These are phyloP conservation scores for Scaptomyza montana DNA, from an alignment of 1,140 invertebrate species.

Conservation along the genomic window DNA sequence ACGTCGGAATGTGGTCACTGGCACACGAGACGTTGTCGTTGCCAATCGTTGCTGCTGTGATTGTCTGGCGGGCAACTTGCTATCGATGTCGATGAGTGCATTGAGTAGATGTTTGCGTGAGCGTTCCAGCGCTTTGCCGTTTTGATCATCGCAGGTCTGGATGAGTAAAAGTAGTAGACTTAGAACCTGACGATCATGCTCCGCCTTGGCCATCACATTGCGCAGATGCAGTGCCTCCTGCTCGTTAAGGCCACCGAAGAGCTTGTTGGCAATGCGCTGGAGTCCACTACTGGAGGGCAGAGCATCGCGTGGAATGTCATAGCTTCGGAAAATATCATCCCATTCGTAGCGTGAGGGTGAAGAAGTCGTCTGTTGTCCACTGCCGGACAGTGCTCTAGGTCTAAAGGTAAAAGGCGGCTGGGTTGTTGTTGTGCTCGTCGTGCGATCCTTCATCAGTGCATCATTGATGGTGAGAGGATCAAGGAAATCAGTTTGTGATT, in stretches of 20 bases:
- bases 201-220: conserved; percentile 91
- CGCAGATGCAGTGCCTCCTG: conserved; percentile 89
- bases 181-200: conserved; percentile 89
- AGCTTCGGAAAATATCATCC: conserved; percentile 78
- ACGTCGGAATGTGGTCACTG: conserved; percentile 71
- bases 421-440: conserved; percentile 53
- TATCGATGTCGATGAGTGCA: conserved; percentile 86
- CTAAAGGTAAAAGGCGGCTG: conserved; percentile 53
- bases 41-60: conserved; percentile 34
- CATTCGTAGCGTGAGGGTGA: conserved; percentile 59
- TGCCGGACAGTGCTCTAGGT: conserved; percentile 35
- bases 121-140: conserved; percentile 87
- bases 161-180: conserved; percentile 90
- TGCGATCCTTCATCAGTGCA: conserved; percentile 84
- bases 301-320: conserved; percentile 71
- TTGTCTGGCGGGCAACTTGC: conserved; percentile 81
- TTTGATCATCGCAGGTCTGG: conserved; percentile 89
- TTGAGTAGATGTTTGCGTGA: conserved; percentile 87
- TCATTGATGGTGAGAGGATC: conserved; percentile 90
- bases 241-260: conserved; percentile 90
- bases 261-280: conserved; percentile 88
- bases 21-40: conserved; percentile 69
- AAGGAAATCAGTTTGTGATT: conserved; percentile 83
- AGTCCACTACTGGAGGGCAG: conserved; percentile 84
- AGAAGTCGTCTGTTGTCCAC: conserved; percentile 28